Evolutionary conservation across 2,113 vertebrate species (phyloP), one percentile per base, ranked within the genome.

Genomic region (Mugil cephalus): DNA sequence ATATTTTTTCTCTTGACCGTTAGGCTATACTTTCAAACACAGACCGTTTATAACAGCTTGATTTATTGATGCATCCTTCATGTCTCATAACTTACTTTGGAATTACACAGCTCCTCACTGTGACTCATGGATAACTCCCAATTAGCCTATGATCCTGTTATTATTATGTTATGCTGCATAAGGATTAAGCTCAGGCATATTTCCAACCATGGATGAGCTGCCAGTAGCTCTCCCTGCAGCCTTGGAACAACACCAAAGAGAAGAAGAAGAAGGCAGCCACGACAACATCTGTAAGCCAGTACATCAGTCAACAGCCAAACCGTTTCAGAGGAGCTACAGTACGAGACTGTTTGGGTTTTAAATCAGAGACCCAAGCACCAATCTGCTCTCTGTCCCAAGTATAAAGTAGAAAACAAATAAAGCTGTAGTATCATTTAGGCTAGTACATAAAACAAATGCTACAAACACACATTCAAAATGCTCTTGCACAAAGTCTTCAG

Each of bases 71-170:
- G 8, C 0, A 4, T 14, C 30, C 13, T 36, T 66, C 19, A 42
- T 10, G 34, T 39, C 42, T 60, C 30, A 53, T 15, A 53, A 18
- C 56, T 19, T n/a, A 18, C 30, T 30, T 6, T 21, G 30, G 18
- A 30, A 47, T 54, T 21, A 54, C 50, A 17, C 58, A 15, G 10
- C 34, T 62, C 50, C 60, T 70, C 52, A 52, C 24, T 30, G n/a
- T n/a, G n/a, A n/a, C n/a, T n/a, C n/a, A n/a, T n/a, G 17, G 35
- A 19, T 43, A 24, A 68, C 36, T 61, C 35, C 2, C 18, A 60
- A 76, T 76, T 19, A 60, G 9, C n/a, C 39, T 10, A 10, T 59
- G 46, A 76, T 54, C 14, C 13, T 21, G 15, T 46, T 53, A 46
- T 62, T 34, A 47, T 55, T 52, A 5, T 14, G 7, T 39, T 24